These are phyloP conservation scores for Callipepla squamata DNA, from an alignment of 2,113 vertebrate genomes.

Conservation along the genomic window DNA sequence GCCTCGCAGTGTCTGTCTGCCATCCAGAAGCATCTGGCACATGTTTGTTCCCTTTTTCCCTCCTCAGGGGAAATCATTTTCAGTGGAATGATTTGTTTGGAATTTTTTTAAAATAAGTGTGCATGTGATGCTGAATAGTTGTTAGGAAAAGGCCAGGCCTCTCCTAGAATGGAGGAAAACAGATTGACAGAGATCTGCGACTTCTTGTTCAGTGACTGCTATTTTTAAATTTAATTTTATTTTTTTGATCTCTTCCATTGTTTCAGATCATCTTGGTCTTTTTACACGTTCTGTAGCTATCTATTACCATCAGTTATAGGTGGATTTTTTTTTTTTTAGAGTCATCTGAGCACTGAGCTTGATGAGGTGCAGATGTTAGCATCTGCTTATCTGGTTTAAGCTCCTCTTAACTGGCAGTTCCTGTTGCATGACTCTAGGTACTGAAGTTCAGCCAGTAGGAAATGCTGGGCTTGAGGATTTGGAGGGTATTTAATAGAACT, in stretches of 20 bases:
- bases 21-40: constrained; percentile 39
- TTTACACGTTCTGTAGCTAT: neutral
- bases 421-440: no score
- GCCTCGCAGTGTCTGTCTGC: neutral
- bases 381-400: neutral
- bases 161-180: neutral
- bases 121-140: neutral
- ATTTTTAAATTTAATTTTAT: no score
- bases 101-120: neutral
- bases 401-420: neutral
- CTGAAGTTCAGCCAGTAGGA: neutral
- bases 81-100: neutral
- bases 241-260: neutral
- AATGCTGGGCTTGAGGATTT: neutral
- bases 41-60: neutral
- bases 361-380: neutral
- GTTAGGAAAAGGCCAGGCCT: neutral
- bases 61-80: neutral
- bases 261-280: neutral
- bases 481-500: neutral
- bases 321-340: neutral
- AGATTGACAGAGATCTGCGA: neutral
- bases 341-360: neutral
- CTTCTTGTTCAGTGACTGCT: neutral
- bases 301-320: neutral